Base-by-base conservation (phyloP, 2,113 vertebrate genomes). In the Clarias macrocephalus region DNA sequence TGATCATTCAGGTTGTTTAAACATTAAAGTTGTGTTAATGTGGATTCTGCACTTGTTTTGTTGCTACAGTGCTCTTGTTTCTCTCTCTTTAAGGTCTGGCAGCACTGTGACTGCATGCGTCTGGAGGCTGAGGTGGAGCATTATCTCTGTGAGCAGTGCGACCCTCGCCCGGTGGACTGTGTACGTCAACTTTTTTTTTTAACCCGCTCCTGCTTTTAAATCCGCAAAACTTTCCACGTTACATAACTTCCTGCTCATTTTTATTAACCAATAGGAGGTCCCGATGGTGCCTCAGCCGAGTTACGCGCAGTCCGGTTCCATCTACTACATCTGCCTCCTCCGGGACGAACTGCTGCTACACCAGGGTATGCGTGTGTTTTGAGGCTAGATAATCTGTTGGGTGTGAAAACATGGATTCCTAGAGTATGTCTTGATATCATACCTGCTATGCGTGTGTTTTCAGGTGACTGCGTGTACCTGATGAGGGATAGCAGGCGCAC, bases 61-160 rank as follows among this genome's bases (percentile, higher is more conserved):
- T 48, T 8, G 48, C 6, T 48, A 48, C 8, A 48, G 48, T 48
- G 48, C 48, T 48, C 7, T 48, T 48, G 6, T 48, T 48, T 81
- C 37, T 60, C 25, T 82, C 86, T 89, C 16, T 84, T 30, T 11
- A 56, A 99, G 98, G 98, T 99, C 9, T 99, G 98, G 98, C 98
- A 99, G 94, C 98, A 99, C 93, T 99, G 96, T 88, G 98, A 99
- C 94, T 99, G 98, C 15, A 98, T 99, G 98, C 96, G 97, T 0
- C 94, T 99, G 87, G 97, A 96, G 86, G 95, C 96, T 0, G 98
- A 99, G 1, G 98, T 98, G 48, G 98, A 99, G 3, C 98, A 99
- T 92, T 99, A 99, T 93, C 93, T 99, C 86, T 99, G 98, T 92
- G 98, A 99, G 93, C 97, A 96, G 92, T 99, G 98, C 90, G 98